phyloP scores from a whole-genome alignment of 2,797 vertebrate species.

The Crax fasciolata region DNA sequence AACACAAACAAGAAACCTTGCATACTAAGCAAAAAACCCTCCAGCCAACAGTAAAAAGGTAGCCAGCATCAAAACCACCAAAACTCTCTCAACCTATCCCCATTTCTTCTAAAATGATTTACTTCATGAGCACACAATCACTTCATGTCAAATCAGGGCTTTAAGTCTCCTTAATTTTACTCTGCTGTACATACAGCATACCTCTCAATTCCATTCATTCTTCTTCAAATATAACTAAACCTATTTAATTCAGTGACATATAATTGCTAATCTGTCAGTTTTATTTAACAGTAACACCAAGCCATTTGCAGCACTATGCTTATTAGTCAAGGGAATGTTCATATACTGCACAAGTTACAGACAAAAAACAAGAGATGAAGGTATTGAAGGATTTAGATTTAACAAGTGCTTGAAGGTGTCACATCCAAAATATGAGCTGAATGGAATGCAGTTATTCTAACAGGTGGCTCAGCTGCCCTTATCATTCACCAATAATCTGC shows the following conservation, averaged over 20 bases:
- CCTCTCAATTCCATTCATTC: neutral
- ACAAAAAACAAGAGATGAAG: neutral
- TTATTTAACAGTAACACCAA: slow-evolving; percentile 6
- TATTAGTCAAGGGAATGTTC: neutral
- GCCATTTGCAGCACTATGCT: neutral
- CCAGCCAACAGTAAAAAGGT: neutral
- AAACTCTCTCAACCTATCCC: neutral
- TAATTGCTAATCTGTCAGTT: slow-evolving; percentile 1
- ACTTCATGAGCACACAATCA: neutral
- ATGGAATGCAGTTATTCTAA: neutral
- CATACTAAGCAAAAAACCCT: neutral
- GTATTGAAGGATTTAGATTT: neutral
- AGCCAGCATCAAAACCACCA: neutral
- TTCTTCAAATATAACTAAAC: neutral
- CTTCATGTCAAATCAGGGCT: neutral
- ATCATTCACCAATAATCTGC: neutral
- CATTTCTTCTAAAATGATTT: neutral
- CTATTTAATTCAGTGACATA: neutral
- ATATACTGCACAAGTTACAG: neutral
- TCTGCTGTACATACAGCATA: neutral
- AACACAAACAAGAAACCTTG: neutral
- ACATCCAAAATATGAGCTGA: neutral
- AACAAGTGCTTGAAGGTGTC: neutral
- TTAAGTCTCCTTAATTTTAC: neutral
- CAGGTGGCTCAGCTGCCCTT: neutral